Base-by-base conservation (phyloP, 2,797 vertebrate species). In the Gila robusta region DNA sequence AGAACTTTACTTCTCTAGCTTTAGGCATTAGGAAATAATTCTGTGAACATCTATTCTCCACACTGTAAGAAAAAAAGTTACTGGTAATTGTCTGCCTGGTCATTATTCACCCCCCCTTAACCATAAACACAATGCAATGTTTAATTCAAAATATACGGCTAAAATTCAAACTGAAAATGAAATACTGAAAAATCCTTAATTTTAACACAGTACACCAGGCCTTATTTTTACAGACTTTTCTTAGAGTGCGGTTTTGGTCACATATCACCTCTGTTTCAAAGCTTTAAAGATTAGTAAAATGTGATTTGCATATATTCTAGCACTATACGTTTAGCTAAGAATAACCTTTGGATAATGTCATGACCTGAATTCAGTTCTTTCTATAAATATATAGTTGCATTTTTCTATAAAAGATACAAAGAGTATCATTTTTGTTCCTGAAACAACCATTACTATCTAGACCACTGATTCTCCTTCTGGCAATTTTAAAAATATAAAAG, bases 251-350 rank as follows among this genome's bases (percentile, higher is more conserved):
- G n/a, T n/a, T n/a, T n/a, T n/a, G n/a, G n/a, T n/a, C n/a, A n/a
- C n/a, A n/a, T n/a, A n/a, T n/a, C n/a, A n/a, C n/a, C n/a, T n/a
- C n/a, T n/a, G n/a, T n/a, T n/a, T n/a, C n/a, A n/a, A n/a, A n/a
- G n/a, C n/a, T n/a, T n/a, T n/a, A n/a, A n/a, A n/a, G n/a, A n/a
- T n/a, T n/a, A n/a, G n/a, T n/a, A n/a, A n/a, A n/a, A n/a, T n/a
- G n/a, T n/a, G n/a, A 32, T 81, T 69, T 69, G 79, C 64, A 81
- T 69, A 79, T 32, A 66, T 80, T 79, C 8, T 17, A 80, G 59
- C 41, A 7, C 10, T 41, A 39, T n/a, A 54, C 19, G 10, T 19
- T 6, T 26, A 28, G 19, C 10, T 49, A 80, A 49, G 21, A 11
- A 77, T n/a, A n/a, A 56, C 21, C 35, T 12, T 54, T 76, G 19